phyloP scores from a whole-genome alignment of 2,888 invertebrate genomes.

The Uropetala carovei region DNA sequence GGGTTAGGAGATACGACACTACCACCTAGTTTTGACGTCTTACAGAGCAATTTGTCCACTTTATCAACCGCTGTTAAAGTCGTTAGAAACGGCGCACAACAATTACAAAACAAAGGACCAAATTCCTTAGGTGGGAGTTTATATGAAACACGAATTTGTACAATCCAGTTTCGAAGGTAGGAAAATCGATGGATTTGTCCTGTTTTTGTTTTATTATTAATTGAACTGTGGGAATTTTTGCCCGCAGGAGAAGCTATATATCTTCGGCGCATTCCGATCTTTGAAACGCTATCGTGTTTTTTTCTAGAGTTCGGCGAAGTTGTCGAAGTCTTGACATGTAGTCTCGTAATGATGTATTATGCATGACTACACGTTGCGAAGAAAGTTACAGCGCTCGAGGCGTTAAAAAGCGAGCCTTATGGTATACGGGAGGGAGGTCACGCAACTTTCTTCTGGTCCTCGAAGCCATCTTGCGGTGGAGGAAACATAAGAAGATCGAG shows the following conservation, averaged over 20 bases:
- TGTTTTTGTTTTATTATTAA: no score
- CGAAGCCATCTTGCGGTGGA: not conserved
- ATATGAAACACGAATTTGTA: no score
- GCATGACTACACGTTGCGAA: not conserved
- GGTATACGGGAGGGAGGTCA: not conserved
- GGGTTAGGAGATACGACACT: not conserved
- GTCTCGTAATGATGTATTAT: slow-evolving; percentile 6
- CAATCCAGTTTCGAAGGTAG: no score
- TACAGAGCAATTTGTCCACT: not conserved
- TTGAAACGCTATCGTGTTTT: not conserved
- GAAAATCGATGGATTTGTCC: no score
- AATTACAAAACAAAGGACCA: no score
- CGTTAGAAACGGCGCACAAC: no score
- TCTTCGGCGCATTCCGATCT: not conserved
- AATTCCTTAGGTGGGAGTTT: no score
- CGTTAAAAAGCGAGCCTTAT: not conserved
- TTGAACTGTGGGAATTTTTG: no score
- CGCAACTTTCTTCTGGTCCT: not conserved
- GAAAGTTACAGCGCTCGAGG: not conserved
- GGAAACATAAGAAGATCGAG: not conserved
- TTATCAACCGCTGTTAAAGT: not conserved
- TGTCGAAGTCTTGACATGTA: not conserved
- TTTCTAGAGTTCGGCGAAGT: not conserved
- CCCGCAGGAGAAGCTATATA: no score
- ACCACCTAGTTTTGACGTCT: not conserved